Conservation (phyloP, 2,888 invertebrate genomes). For the Odontocolon sp. region DNA sequence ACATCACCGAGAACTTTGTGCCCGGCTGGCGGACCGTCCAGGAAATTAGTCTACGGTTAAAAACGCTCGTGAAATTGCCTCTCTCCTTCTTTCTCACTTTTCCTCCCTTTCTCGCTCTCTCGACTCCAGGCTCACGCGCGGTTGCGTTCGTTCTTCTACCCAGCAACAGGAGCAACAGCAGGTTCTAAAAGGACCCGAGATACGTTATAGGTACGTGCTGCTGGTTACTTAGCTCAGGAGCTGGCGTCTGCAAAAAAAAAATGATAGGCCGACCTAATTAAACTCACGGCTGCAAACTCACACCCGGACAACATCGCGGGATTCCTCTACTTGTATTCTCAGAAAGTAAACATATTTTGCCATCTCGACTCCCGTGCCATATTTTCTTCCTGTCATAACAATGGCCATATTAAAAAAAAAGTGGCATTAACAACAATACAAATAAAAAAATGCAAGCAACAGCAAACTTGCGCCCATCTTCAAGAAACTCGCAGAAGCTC, state of each 20-base stretch:
- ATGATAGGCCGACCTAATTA: conserved; percentile 37
- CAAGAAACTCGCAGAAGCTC: not conserved
- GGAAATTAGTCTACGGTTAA: conserved; percentile 75
- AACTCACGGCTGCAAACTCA: not conserved
- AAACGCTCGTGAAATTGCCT: conserved; percentile 63
- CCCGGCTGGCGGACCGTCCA: conserved; percentile 63
- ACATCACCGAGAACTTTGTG: conserved; percentile 74
- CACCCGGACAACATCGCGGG: not conserved
- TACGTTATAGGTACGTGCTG: conserved; percentile 37
- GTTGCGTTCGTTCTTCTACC: conserved; percentile 39
- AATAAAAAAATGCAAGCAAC: too few species aligned
- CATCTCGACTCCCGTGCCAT: not conserved
- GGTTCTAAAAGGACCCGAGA: conserved; percentile 1
- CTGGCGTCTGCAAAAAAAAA: not conserved
- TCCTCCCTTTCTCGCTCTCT: conserved; percentile 2
- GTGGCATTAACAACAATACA: too few species aligned
- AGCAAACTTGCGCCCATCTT: too few species aligned
- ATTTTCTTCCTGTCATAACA: not conserved
- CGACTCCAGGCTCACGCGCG: conserved; percentile 32
- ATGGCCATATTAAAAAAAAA: too few species aligned
- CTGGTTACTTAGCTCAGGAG: conserved; percentile 13
- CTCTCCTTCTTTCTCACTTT: conserved; percentile 37
- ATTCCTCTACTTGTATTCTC: too few species aligned
- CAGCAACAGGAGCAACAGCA: conserved; percentile 9
- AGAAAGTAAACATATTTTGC: not conserved